A percentile compares a stretch with the other conserved stretches of the same genome.
Evolutionary conservation across 2,113 vertebrate species (phyloP).

Genomic region (Phrynocephalus versicolor): DNA sequence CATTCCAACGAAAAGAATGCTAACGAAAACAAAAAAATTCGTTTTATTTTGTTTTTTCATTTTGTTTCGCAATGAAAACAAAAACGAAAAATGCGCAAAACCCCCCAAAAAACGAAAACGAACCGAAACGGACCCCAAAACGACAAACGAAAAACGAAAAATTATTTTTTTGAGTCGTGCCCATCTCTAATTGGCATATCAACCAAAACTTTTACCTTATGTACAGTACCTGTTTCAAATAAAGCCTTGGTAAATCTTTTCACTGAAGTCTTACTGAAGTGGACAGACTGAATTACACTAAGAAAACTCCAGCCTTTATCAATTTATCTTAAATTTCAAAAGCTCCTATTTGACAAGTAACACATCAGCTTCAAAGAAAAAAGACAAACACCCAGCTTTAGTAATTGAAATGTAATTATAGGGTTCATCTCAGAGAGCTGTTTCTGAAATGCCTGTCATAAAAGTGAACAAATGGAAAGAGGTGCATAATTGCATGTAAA

Average conservation of each 20-base stretch:
- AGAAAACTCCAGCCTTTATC: slow-evolving; percentile 44
- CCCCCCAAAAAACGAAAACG: too few relatives aligned
- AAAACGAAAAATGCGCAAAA: too few relatives aligned
- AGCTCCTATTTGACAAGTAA: slow-evolving; percentile 42
- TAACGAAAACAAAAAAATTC: too few relatives aligned
- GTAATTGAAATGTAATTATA: slow-evolving; percentile 68
- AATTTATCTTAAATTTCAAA: slow-evolving; percentile 65
- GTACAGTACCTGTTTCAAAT: slow-evolving; percentile 35
- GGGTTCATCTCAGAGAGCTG: slow-evolving; percentile 60
- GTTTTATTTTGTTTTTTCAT: too few relatives aligned
- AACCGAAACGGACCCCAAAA: too few relatives aligned
- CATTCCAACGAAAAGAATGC: too few relatives aligned
- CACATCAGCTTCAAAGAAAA: slow-evolving; percentile 62
- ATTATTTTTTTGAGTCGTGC: too few relatives aligned
- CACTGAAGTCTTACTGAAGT: slow-evolving; percentile 38
- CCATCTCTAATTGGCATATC: too few relatives aligned
- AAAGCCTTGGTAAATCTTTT: slow-evolving; percentile 56
- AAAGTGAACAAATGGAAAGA: slow-evolving; percentile 54
- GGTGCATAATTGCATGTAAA: slow-evolving; percentile 35
- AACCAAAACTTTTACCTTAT: slow-evolving; percentile 8
- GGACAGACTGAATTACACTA: slow-evolving; percentile 34
- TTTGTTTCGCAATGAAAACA: too few relatives aligned
- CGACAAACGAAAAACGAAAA: too few relatives aligned
- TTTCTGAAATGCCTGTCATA: slow-evolving; percentile 42
- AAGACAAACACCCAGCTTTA: slow-evolving; percentile 69